Conservation (phyloP, 2,888 invertebrate species). For the Dicranocentrus wangi region DNA sequence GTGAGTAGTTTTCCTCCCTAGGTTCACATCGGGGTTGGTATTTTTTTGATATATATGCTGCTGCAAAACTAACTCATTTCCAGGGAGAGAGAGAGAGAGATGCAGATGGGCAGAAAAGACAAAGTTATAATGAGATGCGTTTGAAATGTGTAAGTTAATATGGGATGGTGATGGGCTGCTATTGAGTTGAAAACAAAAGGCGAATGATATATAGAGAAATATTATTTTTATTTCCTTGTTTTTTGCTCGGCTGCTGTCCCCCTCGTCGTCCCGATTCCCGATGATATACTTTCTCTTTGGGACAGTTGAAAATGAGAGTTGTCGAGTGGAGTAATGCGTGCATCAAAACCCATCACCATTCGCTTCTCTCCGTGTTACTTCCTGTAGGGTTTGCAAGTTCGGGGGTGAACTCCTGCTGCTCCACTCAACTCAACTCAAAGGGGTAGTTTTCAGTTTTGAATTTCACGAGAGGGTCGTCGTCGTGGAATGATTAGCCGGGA, state of each 20-base stretch:
- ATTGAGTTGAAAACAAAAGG: conserved; percentile 27
- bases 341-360: background rate
- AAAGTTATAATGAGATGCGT: conserved; percentile 60
- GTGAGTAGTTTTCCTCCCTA: background rate
- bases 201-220: conserved; percentile 2
- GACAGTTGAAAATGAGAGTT: conserved; percentile 30
- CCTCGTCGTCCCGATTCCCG: background rate
- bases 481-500: conserved; percentile 58
- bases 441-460: too few species aligned
- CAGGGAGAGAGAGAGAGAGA: background rate
- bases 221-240: too few species aligned
- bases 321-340: background rate
- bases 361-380: conserved; percentile 41
- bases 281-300: conserved; percentile 50
- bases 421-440: too few species aligned
- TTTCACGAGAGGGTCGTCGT: too few species aligned
- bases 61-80: conserved; percentile 36
- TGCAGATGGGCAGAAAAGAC: conserved; percentile 39
- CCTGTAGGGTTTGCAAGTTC: conserved; percentile 46
- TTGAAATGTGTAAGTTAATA: conserved; percentile 49
- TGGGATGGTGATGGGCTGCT: conserved; percentile 2
- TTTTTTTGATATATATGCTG: too few species aligned
- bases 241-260: too few species aligned
- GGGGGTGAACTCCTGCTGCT: conserved; percentile 40
- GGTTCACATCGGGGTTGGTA: background rate